phyloP scores from a whole-genome alignment of 1,140 invertebrate species.

The Bombus superbus region DNA sequence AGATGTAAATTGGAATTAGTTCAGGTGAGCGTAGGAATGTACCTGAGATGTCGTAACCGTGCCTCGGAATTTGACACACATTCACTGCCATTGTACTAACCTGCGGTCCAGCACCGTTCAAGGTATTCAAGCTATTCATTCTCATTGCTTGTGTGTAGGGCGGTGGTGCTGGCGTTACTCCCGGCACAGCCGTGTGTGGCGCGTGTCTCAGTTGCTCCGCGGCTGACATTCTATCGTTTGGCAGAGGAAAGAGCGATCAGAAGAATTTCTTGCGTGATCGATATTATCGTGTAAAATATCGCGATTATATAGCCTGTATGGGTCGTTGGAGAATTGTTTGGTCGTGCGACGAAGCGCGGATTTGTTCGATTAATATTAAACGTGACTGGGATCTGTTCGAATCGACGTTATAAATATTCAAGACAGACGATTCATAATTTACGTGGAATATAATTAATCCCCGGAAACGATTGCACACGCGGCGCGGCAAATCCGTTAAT shows the following conservation, averaged over 20 bases:
- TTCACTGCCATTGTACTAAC: constrained; percentile 69
- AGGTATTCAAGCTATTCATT: constrained; percentile 81
- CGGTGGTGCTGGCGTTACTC: constrained; percentile 90
- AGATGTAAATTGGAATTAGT: constrained; percentile 9
- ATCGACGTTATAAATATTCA: constrained; percentile 46
- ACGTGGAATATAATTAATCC: constrained; percentile 45
- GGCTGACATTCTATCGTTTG: constrained; percentile 81
- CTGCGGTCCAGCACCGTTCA: constrained; percentile 84
- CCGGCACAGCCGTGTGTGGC: constrained; percentile 89
- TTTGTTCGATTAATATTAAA: constrained; percentile 36
- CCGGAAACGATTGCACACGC: constrained; percentile 22
- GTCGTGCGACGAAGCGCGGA: not conserved
- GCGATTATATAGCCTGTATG: not conserved
- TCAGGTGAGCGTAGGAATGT: constrained; percentile 46
- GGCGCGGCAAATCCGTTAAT: constrained; percentile 21
- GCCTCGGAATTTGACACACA: constrained; percentile 67
- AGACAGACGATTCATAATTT: constrained; percentile 37
- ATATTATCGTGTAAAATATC: not conserved
- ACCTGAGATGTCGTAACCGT: constrained; percentile 47
- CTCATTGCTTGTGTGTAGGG: constrained; percentile 85
- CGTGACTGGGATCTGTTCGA: not conserved
- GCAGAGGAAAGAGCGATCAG: constrained; percentile 48
- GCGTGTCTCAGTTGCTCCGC: constrained; percentile 82
- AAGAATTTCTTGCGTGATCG: not conserved
- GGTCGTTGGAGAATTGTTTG: too few species aligned